A percentile compares a stretch with the other conserved stretches of the same genome.
These are phyloP conservation scores for Agrotis puta DNA, from an alignment of 2,888 invertebrate genomes.

Conservation along the genomic window DNA sequence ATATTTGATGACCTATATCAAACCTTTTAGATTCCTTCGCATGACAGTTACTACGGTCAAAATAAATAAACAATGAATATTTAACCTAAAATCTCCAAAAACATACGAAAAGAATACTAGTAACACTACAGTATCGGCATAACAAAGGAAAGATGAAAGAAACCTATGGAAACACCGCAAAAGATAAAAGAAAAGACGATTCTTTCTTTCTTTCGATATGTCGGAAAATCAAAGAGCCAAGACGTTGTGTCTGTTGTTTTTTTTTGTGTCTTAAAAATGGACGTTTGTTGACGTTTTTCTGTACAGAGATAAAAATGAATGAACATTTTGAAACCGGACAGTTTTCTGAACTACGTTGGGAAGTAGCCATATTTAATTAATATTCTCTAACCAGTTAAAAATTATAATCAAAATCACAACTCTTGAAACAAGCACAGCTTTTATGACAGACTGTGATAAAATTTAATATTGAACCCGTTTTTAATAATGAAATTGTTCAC, in stretches of 20 bases:
- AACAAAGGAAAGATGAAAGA: constrained; percentile 50
- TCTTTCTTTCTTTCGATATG: constrained; percentile 49
- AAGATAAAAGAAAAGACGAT: constrained; percentile 48
- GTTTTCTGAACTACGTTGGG: background rate
- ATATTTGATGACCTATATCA: background rate
- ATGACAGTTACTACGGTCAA: constrained; percentile 27
- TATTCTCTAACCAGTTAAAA: background rate
- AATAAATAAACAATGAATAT: constrained; percentile 17
- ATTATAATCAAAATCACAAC: constrained; percentile 5
- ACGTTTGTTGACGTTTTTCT: background rate
- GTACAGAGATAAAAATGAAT: background rate
- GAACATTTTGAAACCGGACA: background rate
- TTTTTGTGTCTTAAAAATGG: constrained; percentile 7
- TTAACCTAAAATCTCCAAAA: constrained; percentile 12
- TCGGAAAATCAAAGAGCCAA: constrained; percentile 44
- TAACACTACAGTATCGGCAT: constrained; percentile 22
- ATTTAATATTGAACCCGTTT: constrained; percentile 12
- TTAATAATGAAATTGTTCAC: constrained; percentile 31
- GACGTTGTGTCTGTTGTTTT: background rate
- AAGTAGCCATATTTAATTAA: constrained; percentile 13
- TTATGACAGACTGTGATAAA: background rate
- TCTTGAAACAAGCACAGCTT: background rate
- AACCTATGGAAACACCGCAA: constrained; percentile 27
- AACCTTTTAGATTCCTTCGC: background rate
- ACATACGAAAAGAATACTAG: constrained; percentile 23